phyloP scores from a whole-genome alignment of 2,113 vertebrate species.

The Lota lota region DNA sequence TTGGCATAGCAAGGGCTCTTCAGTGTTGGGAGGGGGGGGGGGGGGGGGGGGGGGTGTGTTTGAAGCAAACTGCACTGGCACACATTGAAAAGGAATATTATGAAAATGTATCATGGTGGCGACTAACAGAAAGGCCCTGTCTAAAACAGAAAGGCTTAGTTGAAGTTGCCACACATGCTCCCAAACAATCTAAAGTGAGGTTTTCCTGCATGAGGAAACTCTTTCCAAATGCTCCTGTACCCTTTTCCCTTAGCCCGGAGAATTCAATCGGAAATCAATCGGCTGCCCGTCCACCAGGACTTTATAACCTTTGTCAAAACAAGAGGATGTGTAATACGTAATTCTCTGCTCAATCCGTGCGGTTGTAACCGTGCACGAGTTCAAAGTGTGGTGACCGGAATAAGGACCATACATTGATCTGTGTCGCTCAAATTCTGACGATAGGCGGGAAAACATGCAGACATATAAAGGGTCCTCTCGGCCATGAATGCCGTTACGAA shows the following conservation, averaged over 20 bases:
- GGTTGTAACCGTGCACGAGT: conserved; percentile 55
- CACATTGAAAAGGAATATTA: too few relatives aligned
- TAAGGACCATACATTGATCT: conserved; percentile 53
- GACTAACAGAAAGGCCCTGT: too few relatives aligned
- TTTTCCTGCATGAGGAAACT: too few relatives aligned
- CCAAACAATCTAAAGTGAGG: conserved; percentile 4
- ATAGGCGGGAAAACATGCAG: conserved; percentile 3
- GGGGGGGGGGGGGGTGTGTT: neutral
- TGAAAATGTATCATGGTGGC: too few relatives aligned
- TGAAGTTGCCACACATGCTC: neutral
- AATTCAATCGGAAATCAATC: conserved; percentile 56
- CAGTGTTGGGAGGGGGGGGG: too few relatives aligned
- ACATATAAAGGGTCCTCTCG: neutral
- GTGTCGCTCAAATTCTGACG: conserved; percentile 32
- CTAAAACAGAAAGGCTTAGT: too few relatives aligned
- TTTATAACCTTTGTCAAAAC: conserved; percentile 56
- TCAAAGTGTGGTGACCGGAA: conserved; percentile 47
- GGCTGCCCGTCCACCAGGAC: conserved; percentile 27
- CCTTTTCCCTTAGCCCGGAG: conserved; percentile 52
- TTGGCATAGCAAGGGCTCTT: neutral
- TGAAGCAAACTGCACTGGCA: too few relatives aligned
- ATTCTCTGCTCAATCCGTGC: conserved; percentile 43
- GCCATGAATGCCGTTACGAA: too few relatives aligned
- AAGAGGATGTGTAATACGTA: conserved; percentile 30
- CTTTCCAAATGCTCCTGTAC: conserved; percentile 38